These are phyloP conservation scores for Xiphophorus hellerii DNA, from an alignment of 2,113 vertebrate species.

Conservation along the genomic window DNA sequence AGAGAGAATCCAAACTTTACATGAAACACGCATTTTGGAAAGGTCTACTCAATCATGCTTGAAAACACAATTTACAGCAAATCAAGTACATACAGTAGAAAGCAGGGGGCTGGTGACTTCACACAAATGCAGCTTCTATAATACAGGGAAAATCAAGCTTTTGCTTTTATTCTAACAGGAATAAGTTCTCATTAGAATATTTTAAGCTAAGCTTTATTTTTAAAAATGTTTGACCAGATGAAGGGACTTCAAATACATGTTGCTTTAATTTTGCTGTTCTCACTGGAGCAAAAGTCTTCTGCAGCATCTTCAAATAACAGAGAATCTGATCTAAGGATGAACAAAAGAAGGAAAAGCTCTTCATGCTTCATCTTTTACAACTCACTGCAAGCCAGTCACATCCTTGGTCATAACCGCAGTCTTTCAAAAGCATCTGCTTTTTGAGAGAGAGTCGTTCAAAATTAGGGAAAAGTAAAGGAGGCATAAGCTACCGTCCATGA, in stretches of 20 bases:
- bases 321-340: slow-evolving; percentile 21
- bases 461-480: slow-evolving; percentile 12
- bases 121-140: slow-evolving; percentile 2
- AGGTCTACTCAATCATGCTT: slow-evolving; percentile 53
- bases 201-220: neutral
- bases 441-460: slow-evolving; percentile 17
- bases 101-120: slow-evolving; percentile 38
- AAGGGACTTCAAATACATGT: neutral
- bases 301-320: slow-evolving; percentile 19
- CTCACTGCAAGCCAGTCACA: slow-evolving; percentile 22
- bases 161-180: slow-evolving; percentile 37
- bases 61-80: slow-evolving; percentile 34
- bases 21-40: slow-evolving; percentile 20
- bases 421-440: slow-evolving; percentile 36
- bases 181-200: neutral
- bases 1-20: slow-evolving; percentile 21
- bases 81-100: slow-evolving; percentile 38
- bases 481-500: slow-evolving; percentile 1
- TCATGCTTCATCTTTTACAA: slow-evolving; percentile 50
- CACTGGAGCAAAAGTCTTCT: slow-evolving; percentile 57
- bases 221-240: neutral
- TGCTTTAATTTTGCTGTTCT: neutral
- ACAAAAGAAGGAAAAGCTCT: slow-evolving; percentile 13
- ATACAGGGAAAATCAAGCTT: slow-evolving; percentile 54
- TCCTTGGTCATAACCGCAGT: slow-evolving; percentile 15